Evolutionary conservation across 2,113 vertebrate genomes (phyloP), one percentile per base, ranked within the genome.

Genomic region (Neopipo cinnamomea): DNA sequence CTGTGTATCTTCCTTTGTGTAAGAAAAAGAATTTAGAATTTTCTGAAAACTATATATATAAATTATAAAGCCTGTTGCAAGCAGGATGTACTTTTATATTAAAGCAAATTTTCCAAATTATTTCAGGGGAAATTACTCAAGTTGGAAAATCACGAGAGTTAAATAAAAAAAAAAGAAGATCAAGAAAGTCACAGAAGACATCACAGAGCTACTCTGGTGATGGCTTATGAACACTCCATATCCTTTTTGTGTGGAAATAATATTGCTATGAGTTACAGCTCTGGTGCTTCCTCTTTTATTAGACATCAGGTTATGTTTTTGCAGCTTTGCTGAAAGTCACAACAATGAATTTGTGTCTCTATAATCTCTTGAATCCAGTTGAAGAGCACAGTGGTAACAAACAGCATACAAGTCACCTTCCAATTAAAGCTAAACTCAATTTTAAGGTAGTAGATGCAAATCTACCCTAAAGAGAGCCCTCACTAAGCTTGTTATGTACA

Each of bases 211-310:
- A 41, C 42, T 35, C 28, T 58, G 23, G 11, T 80, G 75, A 72
- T 74, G 30, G 19, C 47, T 91, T 85, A 16, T 52, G 63, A 83
- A 53, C 46, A 53, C 13, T 82, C 37, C 11, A 4, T 42, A 42
- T 59, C 44, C 61, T 89, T 93, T 88, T 55, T 30, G 50, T 84
- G 92, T 63, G 76, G 65, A 81, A 91, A 67, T 62, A 92, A 62
- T 67, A 81, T 17, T 78, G 61, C 61, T 84, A 20, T 71, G 72
- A 93, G 47, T 88, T 97, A 93, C 72, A 70, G 55, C 46, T 84
- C 62, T 75, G 52, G 35, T 91, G 59, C 93, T 89, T 89, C 56
- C 42, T 91, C 68, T 74, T 92, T 85, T 89, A 56, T 91, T 88
- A 91, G 76, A 44, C 47, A 50, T 37, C 35, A 71, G 63, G 63